Conservation (phyloP, 2,113 vertebrate genomes). For the Syrmaticus mikado region DNA sequence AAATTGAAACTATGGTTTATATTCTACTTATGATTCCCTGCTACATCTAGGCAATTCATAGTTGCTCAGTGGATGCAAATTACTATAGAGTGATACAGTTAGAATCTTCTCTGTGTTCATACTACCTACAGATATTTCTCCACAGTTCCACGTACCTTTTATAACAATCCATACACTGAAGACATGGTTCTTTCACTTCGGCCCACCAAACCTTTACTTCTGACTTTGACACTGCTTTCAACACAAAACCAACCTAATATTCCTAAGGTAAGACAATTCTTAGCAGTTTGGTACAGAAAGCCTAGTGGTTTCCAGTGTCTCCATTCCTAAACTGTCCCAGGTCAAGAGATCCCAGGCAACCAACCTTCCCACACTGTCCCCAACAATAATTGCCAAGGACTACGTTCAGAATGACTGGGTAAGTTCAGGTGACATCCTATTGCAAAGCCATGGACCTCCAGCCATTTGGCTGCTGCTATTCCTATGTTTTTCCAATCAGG, state of each 20-base stretch:
- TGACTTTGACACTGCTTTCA: neutral
- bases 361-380: no score
- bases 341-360: neutral
- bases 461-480: neutral
- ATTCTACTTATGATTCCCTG: neutral
- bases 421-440: neutral
- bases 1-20: slow-evolving; percentile 5
- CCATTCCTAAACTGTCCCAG: neutral
- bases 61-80: slow-evolving; percentile 9
- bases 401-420: neutral
- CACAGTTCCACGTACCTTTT: neutral
- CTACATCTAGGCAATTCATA: neutral
- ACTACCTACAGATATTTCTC: neutral
- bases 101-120: neutral
- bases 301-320: neutral
- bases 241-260: neutral
- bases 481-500: neutral
- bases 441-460: neutral
- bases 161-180: neutral
- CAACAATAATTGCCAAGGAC: no score
- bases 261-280: neutral
- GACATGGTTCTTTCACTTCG: neutral
- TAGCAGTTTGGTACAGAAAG: neutral
- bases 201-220: neutral
- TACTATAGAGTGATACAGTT: neutral